Base-by-base conservation (phyloP, 2,888 invertebrate species). In the Nomada hirtipes region DNA sequence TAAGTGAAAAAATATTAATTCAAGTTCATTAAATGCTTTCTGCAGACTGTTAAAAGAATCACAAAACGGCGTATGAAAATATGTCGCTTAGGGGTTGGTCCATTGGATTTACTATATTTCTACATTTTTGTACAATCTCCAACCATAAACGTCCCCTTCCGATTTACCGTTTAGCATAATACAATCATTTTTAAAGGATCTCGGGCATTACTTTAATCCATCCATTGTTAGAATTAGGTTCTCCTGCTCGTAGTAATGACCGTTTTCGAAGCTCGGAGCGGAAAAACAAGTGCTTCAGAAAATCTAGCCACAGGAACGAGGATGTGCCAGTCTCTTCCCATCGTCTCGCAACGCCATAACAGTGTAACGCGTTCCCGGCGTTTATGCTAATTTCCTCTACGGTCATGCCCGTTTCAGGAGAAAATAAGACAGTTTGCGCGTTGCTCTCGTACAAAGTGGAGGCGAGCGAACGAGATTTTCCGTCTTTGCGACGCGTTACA, bases 341-440 rank as follows among this genome's bases (percentile, higher is more conserved):
- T 26, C 59, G 42, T 36, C 36, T 42, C 26, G 65, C 44, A 53
- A 23, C 52, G 26, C 47, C 67, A 50, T 79, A 74, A 65, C 61
- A 69, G 26, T 18, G 29, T 59, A 55, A 42, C 50, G 52, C 53
- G 76, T 55, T 75, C 65, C 77, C 59, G 60, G 26, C 74, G 84
- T 80, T 89, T 88, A 89, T 88, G 88, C 85, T 88, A 88, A 89
- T 89, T 86, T 77, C 70, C 79, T 78, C 69, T 53, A 61, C 69
- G 69, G 69, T 68, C 69, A 80, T 74, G 69, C 70, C 71, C 70
- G 79, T 87, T 88, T 84, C 83, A 36, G 72, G 82, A 57, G 85
- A 86, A 83, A 78, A 86, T 84, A 83, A 86, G 64, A 70, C 76
- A 70, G 76, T 67, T 44, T 15, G 11, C 42, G 72, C 55, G 59